Percentiles rank a stretch among this genome's conserved stretches.
These are phyloP conservation scores for Ictalurus punctatus DNA, from an alignment of 2,113 vertebrate species.

Conservation along the genomic window DNA sequence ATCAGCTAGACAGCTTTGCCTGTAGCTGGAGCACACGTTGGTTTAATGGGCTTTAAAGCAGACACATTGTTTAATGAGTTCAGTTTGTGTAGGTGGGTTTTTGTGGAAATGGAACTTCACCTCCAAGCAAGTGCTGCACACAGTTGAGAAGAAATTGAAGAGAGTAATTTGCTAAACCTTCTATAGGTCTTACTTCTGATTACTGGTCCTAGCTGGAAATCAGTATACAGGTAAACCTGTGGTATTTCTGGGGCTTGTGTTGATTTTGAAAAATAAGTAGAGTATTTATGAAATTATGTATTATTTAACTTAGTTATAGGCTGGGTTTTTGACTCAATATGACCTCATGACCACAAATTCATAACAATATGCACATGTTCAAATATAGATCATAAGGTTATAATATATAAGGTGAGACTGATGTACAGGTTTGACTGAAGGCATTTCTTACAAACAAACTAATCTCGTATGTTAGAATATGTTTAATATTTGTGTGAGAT, in stretches of 20 bases:
- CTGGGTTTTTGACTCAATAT: neutral
- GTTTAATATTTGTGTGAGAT: too few relatives aligned
- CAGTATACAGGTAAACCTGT: neutral
- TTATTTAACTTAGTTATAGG: neutral
- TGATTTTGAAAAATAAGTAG: neutral
- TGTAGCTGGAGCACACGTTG: neutral
- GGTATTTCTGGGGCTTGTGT: neutral
- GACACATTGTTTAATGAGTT: constrained; percentile 7
- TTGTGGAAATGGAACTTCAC: neutral
- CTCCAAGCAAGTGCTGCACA: neutral
- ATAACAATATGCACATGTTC: neutral
- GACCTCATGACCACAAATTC: too few relatives aligned
- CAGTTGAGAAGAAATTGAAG: neutral
- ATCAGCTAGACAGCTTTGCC: constrained; percentile 30
- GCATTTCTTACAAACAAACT: too few relatives aligned
- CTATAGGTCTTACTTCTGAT: neutral
- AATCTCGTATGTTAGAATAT: too few relatives aligned
- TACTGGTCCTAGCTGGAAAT: neutral
- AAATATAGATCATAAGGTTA: neutral
- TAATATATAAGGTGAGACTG: too few relatives aligned
- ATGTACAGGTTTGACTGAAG: too few relatives aligned
- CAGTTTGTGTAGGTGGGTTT: neutral
- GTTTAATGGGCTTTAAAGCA: constrained; percentile 19
- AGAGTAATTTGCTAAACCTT: neutral
- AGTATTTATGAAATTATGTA: neutral